These are phyloP conservation scores for Drusus annulatus DNA, from an alignment of 1,140 invertebrate genomes.

Conservation along the genomic window DNA sequence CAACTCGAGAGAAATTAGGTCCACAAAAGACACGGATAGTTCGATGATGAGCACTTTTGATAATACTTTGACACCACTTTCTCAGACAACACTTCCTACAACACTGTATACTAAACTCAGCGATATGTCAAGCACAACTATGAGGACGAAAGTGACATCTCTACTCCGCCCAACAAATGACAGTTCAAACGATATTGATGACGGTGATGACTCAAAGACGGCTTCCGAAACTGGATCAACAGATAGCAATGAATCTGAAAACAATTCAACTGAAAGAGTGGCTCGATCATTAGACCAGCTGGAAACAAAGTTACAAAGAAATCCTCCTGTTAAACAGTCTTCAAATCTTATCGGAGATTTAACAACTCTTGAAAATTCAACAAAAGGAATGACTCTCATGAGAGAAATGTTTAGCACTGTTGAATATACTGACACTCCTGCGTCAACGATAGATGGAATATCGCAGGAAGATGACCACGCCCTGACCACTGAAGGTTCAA, in stretches of 20 bases:
- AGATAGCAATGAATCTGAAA: neutral
- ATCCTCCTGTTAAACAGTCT: too few relatives aligned
- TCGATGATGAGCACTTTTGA: constrained; percentile 3
- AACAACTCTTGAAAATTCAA: constrained; percentile 1
- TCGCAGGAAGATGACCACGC: too few relatives aligned
- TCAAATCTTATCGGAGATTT: too few relatives aligned
- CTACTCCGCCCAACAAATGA: too few relatives aligned
- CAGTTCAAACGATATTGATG: too few relatives aligned
- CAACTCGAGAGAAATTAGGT: neutral
- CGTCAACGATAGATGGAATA: too few relatives aligned
- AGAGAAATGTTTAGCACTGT: neutral
- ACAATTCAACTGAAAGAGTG: neutral
- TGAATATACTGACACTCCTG: neutral
- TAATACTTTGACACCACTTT: neutral
- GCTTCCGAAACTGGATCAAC: neutral
- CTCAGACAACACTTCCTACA: neutral
- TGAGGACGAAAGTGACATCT: too few relatives aligned
- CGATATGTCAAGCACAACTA: too few relatives aligned
- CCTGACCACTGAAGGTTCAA: constrained; percentile 15
- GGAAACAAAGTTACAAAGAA: too few relatives aligned
- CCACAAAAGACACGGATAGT: neutral
- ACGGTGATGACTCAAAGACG: too few relatives aligned
- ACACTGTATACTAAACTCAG: neutral
- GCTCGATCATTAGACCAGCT: neutral
- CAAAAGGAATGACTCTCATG: neutral